Evolutionary conservation across 2,888 invertebrate species (phyloP), one percentile per base, ranked within the genome.

Genomic region (Euzophera pinguis): DNA sequence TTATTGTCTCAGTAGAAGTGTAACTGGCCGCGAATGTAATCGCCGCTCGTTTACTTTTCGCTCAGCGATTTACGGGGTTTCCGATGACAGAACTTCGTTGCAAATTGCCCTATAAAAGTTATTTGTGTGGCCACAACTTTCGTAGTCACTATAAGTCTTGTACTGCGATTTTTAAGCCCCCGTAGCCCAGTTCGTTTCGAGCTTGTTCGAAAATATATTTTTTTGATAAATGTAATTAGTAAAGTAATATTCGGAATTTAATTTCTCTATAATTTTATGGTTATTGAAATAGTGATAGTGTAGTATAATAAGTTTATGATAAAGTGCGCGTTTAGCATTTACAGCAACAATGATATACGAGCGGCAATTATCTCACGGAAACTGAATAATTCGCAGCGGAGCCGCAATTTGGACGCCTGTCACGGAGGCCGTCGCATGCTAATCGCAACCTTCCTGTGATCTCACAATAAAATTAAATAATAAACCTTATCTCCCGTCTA

Each of bases 41-140:
- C 78, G 77, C 63, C 68, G 71, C 68, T 73, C 77, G 79, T 81
- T 85, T 76, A 79, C 79, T 77, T 76, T 73, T 72, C 73, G 68
- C 66, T 63, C 69, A 64, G 73, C 78, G 74, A 84, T 86, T 85
- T 81, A 84, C 80, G 73, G 73, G 70, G 74, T 78, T 75, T 75
- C 72, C 78, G 81, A 84, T 81, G 81, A 82, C 81, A 80, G 80
- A 84, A 84, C 80, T 81, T 76, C 66, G 75, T 76, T 76, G 74
- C 76, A 73, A 84, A 84, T 81, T 74, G 80, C 81, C 74, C 80
- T 73, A 84, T 86, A 83, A 85, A 85, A 81, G 80, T 78, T 82
- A 86, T 84, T 84, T 84, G 82, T 81, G 77, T 67, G 64, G 59
- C 62, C 67, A 62, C 67, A 64, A 71, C 75, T 71, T 71, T 74